Base-by-base conservation (phyloP, 2,113 vertebrate species). In the Coreoperca whiteheadi region DNA sequence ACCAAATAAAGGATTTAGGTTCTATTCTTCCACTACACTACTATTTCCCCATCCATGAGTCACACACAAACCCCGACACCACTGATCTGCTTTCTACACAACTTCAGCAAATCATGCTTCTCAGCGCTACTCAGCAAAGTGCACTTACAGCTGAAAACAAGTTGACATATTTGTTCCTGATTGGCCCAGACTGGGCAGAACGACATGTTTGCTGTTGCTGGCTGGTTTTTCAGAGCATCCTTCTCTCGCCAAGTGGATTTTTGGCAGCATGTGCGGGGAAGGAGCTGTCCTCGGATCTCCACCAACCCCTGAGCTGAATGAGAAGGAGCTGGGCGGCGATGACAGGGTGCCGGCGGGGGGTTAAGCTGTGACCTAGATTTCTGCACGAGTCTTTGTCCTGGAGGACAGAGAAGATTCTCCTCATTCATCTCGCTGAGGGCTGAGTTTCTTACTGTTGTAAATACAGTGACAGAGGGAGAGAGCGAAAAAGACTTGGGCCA, bases 351-450 rank as follows among this genome's bases (percentile, higher is more conserved):
- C 81, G 20, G 77, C 59, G n/a, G 91, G 91, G 91, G 91, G 91
- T 85, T 89, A 89, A 92, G 89, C 89, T 65, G 69, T 92, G 91
- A 91, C 91, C 91, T 88, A 92, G 88, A 89, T 92, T 84, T 81
- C 85, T 79, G 46, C 83, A 57, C 4, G 14, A 77, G 69, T 43
- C 91, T 91, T 92, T 92, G 91, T 92, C 78, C 73, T 15, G 69
- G 46, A 82, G 60, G 79, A 74, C 74, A 74, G 76, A 83, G 87
- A 72, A 78, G 82, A 89, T 79, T 73, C 86, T 79, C 71, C 82
- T 51, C 80, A 71, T 82, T 82, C 86, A 79, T 53, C 46, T 57
- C 14, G 6, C 43, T 4, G 64, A 81, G 50, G 53, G 67, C 72
- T 7, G 28, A 79, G 68, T 16, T 56, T 4, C 69, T 72, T 15